Evolutionary conservation across 2,113 vertebrate genomes (phyloP), one percentile per base, ranked within the genome.

Genomic region (Oreocharis arfaki): DNA sequence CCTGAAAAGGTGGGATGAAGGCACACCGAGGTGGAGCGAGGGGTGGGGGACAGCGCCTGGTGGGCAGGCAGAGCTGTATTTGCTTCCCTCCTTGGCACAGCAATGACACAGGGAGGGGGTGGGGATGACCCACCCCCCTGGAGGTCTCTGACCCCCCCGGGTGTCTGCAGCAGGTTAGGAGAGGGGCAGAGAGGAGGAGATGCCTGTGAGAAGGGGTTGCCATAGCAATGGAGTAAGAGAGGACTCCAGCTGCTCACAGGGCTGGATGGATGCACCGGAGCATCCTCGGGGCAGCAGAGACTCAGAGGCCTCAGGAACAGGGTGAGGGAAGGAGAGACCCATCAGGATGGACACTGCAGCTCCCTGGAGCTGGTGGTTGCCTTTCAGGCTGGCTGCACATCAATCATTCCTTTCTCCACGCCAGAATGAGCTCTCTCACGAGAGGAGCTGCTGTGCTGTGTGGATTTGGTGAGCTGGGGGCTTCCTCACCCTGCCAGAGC

Each of bases 171-270:
- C 80, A 74, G 93, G 76, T 47, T 44, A 35, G 32, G 64, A 91
- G 70, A 11, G 1, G 90, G 92, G 50, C 67, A 82, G 52, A 1
- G 20, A 73, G 42, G 27, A 90, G 46, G 42, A 91, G 89, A 52
- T 4, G 87, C 22, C 53, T 46, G 77, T 49, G 77, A 37, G 52
- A 81, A 44, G n/a, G 39, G 35, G 89, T 97, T 96, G 89, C 94
- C 87, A 95, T 95, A 84, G 91, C 91, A 74, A 95, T 95, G 77
- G 89, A 90, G 44, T 80, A 22, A 53, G 39, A 55, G 41, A 94
- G 63, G 65, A 79, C 78, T 64, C 68, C 0, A 5, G 44, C 79
- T 90, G 74, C 93, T 84, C 73, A 12, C 0, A 0, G 79, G 28
- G 30, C 37, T 70, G 50, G 65, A 71, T 47, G 63, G 70, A 71